Evolutionary conservation across 2,888 invertebrate genomes (phyloP).

Genomic region (Pollenia labialis): DNA sequence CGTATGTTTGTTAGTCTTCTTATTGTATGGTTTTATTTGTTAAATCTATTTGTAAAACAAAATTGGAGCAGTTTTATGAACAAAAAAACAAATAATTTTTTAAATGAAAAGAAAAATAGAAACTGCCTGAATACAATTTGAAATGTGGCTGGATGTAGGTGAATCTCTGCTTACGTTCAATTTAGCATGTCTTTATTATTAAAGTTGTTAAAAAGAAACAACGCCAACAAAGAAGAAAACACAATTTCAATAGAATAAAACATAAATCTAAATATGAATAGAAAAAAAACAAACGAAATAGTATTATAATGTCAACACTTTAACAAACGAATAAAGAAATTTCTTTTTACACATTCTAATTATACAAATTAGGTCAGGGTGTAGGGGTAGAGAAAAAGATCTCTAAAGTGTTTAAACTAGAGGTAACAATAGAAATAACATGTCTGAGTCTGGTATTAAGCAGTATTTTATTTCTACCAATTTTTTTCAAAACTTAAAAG

Average conservation of each 20-base stretch:
- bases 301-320: slow-evolving; percentile 30
- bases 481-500: background rate
- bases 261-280: slow-evolving; percentile 29
- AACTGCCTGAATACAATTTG: slow-evolving; percentile 21
- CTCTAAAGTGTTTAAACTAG: too few relatives aligned
- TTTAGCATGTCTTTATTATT: slow-evolving; percentile 62
- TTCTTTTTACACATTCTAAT: slow-evolving; percentile 6
- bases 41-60: slow-evolving; percentile 63
- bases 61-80: slow-evolving; percentile 61
- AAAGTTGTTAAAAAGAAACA: slow-evolving; percentile 33
- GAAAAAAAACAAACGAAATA: slow-evolving; percentile 5
- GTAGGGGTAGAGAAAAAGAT: background rate
- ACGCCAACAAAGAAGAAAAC: background rate
- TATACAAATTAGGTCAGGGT: slow-evolving; percentile 45
- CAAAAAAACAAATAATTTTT: background rate
- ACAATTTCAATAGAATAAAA: slow-evolving; percentile 37
- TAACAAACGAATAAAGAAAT: slow-evolving; percentile 8
- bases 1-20: slow-evolving; percentile 37
- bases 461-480: background rate
- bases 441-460: background rate
- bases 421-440: background rate
- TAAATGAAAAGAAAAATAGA: slow-evolving; percentile 18
- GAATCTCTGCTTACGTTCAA: slow-evolving; percentile 65
- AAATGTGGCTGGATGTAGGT: slow-evolving; percentile 48
- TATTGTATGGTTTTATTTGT: slow-evolving; percentile 62